Evolutionary conservation across 1,140 invertebrate genomes (phyloP).

Genomic region (Anastrepha obliqua): DNA sequence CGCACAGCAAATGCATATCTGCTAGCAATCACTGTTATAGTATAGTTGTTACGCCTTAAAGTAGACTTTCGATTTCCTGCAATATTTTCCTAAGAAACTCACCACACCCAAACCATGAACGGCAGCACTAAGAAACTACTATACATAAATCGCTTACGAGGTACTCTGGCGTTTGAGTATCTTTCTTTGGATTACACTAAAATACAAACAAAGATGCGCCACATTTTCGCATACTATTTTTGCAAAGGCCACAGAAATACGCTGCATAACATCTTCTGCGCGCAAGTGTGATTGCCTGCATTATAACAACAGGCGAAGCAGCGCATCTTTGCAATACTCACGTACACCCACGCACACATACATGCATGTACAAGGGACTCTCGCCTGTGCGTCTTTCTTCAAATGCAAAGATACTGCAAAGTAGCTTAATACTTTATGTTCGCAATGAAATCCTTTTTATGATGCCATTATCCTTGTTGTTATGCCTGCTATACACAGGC

Average conservation of each 20-base stretch:
- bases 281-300: neutral
- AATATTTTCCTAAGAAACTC: neutral
- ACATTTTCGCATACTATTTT: too few species aligned
- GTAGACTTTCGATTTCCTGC: slow-evolving; percentile 52
- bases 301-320: neutral
- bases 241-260: too few species aligned
- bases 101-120: neutral
- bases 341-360: neutral
- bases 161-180: neutral
- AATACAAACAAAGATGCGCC: neutral
- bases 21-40: neutral
- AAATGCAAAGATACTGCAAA: slow-evolving; percentile 45
- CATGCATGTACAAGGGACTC: neutral
- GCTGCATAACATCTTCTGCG: neutral
- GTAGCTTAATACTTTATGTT: slow-evolving; percentile 55
- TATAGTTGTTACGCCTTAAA: slow-evolving; percentile 4
- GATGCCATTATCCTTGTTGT: slow-evolving; percentile 53
- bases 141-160: neutral
- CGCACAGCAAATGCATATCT: neutral
- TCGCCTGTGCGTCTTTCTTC: neutral
- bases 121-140: neutral
- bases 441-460: slow-evolving; percentile 54
- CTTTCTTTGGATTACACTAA: slow-evolving; percentile 46
- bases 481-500: slow-evolving; percentile 23
- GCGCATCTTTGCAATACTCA: neutral